Evolutionary conservation across 2,888 invertebrate genomes (phyloP).

Genomic region (Stenodera caucasica): DNA sequence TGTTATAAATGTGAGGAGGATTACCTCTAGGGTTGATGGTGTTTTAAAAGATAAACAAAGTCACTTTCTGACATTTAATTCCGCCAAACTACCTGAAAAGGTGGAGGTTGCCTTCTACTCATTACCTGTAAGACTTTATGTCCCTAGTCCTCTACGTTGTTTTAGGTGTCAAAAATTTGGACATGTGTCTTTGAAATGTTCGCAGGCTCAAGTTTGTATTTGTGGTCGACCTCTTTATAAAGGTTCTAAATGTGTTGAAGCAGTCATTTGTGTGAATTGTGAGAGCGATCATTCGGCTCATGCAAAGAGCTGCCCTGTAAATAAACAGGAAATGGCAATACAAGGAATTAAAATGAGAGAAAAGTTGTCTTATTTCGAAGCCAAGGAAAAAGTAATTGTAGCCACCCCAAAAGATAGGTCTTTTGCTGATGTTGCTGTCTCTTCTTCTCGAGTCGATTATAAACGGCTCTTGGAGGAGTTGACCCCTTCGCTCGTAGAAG

Average conservation of each 20-base stretch:
- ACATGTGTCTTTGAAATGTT: constrained; percentile 17
- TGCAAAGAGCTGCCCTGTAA: constrained; percentile 26
- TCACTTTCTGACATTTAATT: constrained; percentile 32
- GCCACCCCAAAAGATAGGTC: no score
- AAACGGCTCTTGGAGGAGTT: no score
- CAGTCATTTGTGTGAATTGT: constrained; percentile 19
- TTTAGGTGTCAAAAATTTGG: constrained; percentile 26
- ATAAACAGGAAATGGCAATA: constrained; percentile 23
- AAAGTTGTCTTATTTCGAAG: not conserved
- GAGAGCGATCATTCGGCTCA: constrained; percentile 18
- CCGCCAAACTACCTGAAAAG: constrained; percentile 19
- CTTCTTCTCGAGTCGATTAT: no score
- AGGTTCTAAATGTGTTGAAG: not conserved
- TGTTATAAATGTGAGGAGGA: no score
- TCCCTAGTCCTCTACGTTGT: constrained; percentile 32
- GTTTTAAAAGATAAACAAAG: constrained; percentile 18
- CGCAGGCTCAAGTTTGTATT: constrained; percentile 15
- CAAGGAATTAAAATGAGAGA: constrained; percentile 18
- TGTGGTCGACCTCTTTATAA: constrained; percentile 23
- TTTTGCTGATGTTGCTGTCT: no score
- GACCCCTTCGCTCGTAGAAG: no score
- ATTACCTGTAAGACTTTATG: constrained; percentile 26
- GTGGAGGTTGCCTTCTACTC: constrained; percentile 25
- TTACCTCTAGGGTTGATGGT: constrained; percentile 11
- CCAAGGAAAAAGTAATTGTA: not conserved